Evolutionary conservation across 2,888 invertebrate genomes (phyloP).

Genomic region (Eupeodes latifasciatus): DNA sequence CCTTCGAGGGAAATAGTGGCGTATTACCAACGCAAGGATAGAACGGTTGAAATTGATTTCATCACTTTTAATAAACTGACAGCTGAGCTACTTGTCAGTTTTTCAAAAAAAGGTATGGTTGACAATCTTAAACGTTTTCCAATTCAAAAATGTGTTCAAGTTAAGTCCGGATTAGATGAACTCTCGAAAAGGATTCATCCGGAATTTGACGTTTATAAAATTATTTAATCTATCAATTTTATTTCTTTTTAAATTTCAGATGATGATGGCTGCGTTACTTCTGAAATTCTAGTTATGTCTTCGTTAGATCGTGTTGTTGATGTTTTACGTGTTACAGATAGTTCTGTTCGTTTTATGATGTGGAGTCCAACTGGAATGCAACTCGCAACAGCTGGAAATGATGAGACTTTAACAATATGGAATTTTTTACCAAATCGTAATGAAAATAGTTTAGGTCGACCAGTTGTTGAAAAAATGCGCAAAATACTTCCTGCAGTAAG

Average conservation of each 20-base stretch:
- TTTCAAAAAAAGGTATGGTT: constrained; percentile 78
- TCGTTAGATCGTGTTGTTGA: constrained; percentile 83
- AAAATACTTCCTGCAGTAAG: not conserved
- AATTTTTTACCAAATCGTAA: constrained; percentile 80
- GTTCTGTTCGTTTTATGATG: constrained; percentile 81
- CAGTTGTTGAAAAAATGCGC: not conserved
- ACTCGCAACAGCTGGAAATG: constrained; percentile 83
- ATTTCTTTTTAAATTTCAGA: constrained; percentile 71
- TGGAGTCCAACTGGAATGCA: constrained; percentile 82
- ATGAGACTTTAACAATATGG: constrained; percentile 84
- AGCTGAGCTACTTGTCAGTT: constrained; percentile 84
- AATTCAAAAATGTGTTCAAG: no score
- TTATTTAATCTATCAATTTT: no score
- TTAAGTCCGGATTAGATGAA: no score
- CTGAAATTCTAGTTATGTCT: constrained; percentile 82
- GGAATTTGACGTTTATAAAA: no score
- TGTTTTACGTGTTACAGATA: constrained; percentile 79
- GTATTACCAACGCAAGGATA: constrained; percentile 80
- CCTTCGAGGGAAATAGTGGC: constrained; percentile 81
- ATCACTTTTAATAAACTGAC: constrained; percentile 84
- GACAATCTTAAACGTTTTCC: no score
- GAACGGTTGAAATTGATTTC: constrained; percentile 80
- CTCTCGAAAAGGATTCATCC: no score
- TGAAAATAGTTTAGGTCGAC: not conserved
- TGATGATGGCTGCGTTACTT: constrained; percentile 75